Evolutionary conservation across 2,113 vertebrate species (phyloP), one percentile per base, ranked within the genome.

Genomic region (Dascyllus trimaculatus): DNA sequence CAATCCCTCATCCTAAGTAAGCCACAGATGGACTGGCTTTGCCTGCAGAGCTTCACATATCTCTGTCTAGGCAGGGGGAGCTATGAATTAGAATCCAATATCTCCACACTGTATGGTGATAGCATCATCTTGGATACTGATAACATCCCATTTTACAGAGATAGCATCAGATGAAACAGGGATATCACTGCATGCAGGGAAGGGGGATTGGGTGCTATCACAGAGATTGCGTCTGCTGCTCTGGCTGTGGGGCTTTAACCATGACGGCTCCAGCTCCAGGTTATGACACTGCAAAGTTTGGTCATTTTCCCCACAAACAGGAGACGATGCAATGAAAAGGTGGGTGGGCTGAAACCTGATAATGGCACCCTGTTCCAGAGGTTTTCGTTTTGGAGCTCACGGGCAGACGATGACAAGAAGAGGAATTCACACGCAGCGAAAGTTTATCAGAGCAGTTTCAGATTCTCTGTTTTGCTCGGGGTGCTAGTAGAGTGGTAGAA

Each of bases 71-170:
- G 49, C 65, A 64, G 72, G 48, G 25, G 49, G 53, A 66, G 75
- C 63, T 73, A 65, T 70, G 81, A 80, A 88, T 92, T 91, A 90
- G 67, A 90, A 86, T 91, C 85, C 87, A 86, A 86, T 90, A 84
- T 88, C 75, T 85, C 57, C 82, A 72, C 70, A 75, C 74, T 82
- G 74, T 77, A 84, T 69, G 75, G 54, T 64, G 90, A 90, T 89
- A 83, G 79, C 78, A 90, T 92, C 87, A 75, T 79, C 67, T 75
- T 15, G 54, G 75, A 73, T 76, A 65, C 88, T 77, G 91, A 93
- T 93, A 91, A 76, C 80, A 89, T 88, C 87, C 86, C 46, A 83
- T 90, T 92, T 86, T 81, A 43, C 46, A 67, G 73, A 35, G 89
- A 93, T 90, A 88, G 69, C 81, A 91, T 91, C 87, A 71, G 84